Conservation (phyloP, 2,888 invertebrate species). For the Leptinotarsa peninsularis region DNA sequence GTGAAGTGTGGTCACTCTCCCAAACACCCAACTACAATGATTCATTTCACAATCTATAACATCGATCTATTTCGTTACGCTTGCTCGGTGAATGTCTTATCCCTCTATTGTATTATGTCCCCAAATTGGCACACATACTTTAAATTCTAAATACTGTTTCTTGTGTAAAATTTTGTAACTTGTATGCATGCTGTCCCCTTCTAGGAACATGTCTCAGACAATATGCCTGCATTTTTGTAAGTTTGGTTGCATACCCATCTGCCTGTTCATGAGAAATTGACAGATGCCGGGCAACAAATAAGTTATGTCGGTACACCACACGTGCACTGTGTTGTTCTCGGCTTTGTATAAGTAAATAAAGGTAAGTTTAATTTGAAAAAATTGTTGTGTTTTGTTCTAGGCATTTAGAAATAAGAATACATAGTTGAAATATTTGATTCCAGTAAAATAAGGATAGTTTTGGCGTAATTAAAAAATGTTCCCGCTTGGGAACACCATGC, state of each 20-base stretch:
- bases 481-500: background rate
- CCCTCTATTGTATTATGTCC: too few relatives aligned
- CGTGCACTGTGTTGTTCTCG: slow-evolving; percentile 1
- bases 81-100: too few relatives aligned
- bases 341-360: background rate
- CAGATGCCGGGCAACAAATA: too few relatives aligned
- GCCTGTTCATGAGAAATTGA: background rate
- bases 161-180: too few relatives aligned
- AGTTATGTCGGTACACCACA: background rate
- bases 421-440: background rate
- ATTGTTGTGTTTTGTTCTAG: background rate
- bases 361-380: background rate
- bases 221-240: background rate
- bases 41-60: too few relatives aligned
- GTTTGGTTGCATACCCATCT: background rate
- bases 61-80: too few relatives aligned
- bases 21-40: too few relatives aligned
- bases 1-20: too few relatives aligned
- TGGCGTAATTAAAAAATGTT: background rate
- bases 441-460: background rate
- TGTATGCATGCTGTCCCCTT: too few relatives aligned
- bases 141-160: too few relatives aligned
- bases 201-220: background rate
- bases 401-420: background rate
- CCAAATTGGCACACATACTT: too few relatives aligned